A percentile compares a stretch with the other conserved stretches of the same genome.
phyloP scores from a whole-genome alignment of 2,797 vertebrate species.

The Channa striata region DNA sequence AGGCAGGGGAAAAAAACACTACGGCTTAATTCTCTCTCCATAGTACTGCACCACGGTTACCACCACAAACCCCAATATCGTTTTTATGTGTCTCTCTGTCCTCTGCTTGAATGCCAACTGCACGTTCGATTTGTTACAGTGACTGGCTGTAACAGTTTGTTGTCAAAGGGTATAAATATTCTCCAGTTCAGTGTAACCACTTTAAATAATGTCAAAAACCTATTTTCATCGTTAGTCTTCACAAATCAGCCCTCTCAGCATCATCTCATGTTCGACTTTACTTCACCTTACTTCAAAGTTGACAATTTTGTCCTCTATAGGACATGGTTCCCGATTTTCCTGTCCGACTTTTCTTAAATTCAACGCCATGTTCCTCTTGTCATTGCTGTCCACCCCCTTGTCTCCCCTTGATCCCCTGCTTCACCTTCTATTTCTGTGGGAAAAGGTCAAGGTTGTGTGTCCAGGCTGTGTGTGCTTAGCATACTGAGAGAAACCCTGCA shows the following conservation, averaged over 20 bases:
- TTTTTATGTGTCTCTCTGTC: constrained; percentile 34
- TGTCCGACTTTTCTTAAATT: constrained; percentile 64
- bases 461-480: constrained; percentile 52
- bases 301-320: not conserved
- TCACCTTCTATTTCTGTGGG: constrained; percentile 60
- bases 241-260: not conserved
- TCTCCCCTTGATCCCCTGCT: constrained; percentile 29
- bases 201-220: not conserved
- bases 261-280: not conserved
- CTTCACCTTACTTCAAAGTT: constrained; percentile 36
- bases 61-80: constrained; percentile 42
- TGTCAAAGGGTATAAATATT: constrained; percentile 30
- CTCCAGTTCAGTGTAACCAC: constrained; percentile 21
- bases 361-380: constrained; percentile 54
- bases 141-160: constrained; percentile 25
- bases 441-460: constrained; percentile 79
- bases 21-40: constrained; percentile 39
- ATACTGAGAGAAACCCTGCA: constrained; percentile 45
- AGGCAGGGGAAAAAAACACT: constrained; percentile 58
- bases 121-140: constrained; percentile 31
- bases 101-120: constrained; percentile 20
- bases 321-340: constrained; percentile 2
- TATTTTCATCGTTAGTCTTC: not conserved
- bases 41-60: constrained; percentile 44
- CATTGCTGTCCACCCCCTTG: constrained; percentile 18